phyloP scores from a whole-genome alignment of 2,113 vertebrate species.

The Malurus elegans region DNA sequence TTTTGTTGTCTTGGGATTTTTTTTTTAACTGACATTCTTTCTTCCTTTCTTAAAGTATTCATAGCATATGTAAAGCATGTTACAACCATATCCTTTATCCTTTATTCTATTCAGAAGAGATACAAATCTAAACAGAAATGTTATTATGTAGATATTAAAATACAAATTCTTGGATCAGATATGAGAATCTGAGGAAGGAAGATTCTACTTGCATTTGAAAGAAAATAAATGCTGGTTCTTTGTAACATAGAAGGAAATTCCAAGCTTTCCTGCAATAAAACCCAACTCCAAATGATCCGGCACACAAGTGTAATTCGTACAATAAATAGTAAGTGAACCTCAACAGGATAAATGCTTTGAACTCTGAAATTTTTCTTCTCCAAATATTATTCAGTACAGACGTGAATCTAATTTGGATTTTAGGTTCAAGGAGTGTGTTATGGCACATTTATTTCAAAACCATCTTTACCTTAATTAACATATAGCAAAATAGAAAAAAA shows the following conservation, averaged over 20 bases:
- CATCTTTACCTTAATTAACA: not conserved
- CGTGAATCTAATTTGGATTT: not conserved
- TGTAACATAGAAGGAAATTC: not conserved
- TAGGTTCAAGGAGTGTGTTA: not conserved
- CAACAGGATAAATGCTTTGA: not conserved
- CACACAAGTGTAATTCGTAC: not conserved
- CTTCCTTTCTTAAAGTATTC: not conserved
- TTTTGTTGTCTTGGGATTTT: not conserved
- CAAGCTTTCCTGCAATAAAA: not conserved
- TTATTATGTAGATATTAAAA: constrained; percentile 11
- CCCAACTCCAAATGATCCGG: not conserved
- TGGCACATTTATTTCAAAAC: not conserved
- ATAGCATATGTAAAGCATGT: not conserved
- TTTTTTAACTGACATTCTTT: not conserved
- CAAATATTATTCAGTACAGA: not conserved
- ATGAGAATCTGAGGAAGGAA: not conserved
- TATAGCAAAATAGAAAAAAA: not conserved
- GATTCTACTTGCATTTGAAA: not conserved
- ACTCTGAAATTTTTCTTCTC: not conserved
- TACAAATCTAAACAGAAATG: constrained; percentile 5
- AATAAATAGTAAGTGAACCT: not conserved
- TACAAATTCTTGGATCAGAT: not conserved
- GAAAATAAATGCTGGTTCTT: not conserved
- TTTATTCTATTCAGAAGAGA: constrained; percentile 1
- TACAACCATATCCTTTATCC: not conserved